Evolutionary conservation across 2,113 vertebrate genomes (phyloP).

Genomic region (Takifugu bimaculatus): DNA sequence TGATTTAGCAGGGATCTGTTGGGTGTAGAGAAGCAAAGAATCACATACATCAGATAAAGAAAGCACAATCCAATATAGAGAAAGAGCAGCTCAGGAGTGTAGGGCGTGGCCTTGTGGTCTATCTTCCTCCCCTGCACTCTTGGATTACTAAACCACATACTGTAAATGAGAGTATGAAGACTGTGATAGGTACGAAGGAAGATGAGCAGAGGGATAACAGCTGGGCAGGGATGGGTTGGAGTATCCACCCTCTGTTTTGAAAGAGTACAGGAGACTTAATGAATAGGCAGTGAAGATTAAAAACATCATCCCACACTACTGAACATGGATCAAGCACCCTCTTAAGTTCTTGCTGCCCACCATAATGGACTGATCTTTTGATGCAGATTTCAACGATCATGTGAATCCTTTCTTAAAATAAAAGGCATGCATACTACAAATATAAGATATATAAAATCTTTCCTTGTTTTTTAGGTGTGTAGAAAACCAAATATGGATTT

Average conservation of each 20-base stretch:
- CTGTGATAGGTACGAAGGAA: slow-evolving; percentile 40
- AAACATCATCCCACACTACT: slow-evolving; percentile 36
- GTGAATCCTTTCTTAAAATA: slow-evolving; percentile 16
- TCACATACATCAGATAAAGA: slow-evolving; percentile 58
- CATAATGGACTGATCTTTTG: slow-evolving; percentile 22
- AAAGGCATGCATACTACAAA: too few species aligned
- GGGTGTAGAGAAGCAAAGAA: slow-evolving; percentile 58
- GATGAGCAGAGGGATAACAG: neutral
- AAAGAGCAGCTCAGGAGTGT: slow-evolving; percentile 54
- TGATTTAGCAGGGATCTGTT: slow-evolving; percentile 60
- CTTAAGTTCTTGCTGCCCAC: slow-evolving; percentile 41
- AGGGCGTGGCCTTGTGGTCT: slow-evolving; percentile 44
- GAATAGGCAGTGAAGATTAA: slow-evolving; percentile 38
- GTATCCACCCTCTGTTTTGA: slow-evolving; percentile 19
- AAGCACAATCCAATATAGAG: slow-evolving; percentile 61
- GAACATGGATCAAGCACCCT: slow-evolving; percentile 38
- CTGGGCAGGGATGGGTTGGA: neutral
- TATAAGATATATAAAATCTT: too few species aligned
- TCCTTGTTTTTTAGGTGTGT: slow-evolving; percentile 4
- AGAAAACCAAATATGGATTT: neutral
- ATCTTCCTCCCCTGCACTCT: slow-evolving; percentile 33
- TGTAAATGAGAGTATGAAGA: neutral
- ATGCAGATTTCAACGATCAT: slow-evolving; percentile 45
- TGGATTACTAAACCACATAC: slow-evolving; percentile 56
- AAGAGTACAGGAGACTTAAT: slow-evolving; percentile 25